Percentiles rank a stretch among this genome's conserved stretches.
Evolutionary conservation across 1,140 invertebrate genomes (phyloP).

Genomic region (Trinorchestia longiramus): DNA sequence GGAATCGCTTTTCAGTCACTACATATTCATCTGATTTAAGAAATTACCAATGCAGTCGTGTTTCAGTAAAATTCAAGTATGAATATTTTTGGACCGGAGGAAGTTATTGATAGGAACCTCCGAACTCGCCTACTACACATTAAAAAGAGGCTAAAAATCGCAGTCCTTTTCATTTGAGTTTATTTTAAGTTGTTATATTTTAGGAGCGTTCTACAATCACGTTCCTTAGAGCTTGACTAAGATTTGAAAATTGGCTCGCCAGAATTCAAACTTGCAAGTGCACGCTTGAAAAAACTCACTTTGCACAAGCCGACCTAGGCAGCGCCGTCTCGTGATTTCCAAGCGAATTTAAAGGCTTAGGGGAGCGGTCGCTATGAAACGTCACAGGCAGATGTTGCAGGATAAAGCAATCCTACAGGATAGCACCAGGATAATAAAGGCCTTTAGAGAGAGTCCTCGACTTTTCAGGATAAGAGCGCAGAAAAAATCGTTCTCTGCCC

Average conservation of each 20-base stretch:
- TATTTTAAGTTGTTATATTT: not conserved
- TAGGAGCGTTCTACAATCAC: not conserved
- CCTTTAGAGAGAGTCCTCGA: not conserved
- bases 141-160: not conserved
- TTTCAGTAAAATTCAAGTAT: too few species aligned
- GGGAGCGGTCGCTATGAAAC: not conserved
- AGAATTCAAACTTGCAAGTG: not conserved
- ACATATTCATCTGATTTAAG: too few species aligned
- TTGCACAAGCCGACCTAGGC: not conserved
- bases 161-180: not conserved
- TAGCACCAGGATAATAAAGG: not conserved
- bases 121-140: not conserved
- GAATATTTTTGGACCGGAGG: too few species aligned
- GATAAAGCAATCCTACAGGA: constrained; percentile 9
- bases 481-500: not conserved
- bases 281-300: not conserved
- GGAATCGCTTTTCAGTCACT: too few species aligned
- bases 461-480: not conserved
- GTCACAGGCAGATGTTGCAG: constrained; percentile 20
- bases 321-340: not conserved
- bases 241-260: not conserved
- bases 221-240: not conserved
- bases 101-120: not conserved
- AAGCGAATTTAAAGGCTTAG: not conserved
- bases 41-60: too few species aligned